Evolutionary conservation across 2,888 invertebrate genomes (phyloP).

Genomic region (Nephrotoma guestfalica): DNA sequence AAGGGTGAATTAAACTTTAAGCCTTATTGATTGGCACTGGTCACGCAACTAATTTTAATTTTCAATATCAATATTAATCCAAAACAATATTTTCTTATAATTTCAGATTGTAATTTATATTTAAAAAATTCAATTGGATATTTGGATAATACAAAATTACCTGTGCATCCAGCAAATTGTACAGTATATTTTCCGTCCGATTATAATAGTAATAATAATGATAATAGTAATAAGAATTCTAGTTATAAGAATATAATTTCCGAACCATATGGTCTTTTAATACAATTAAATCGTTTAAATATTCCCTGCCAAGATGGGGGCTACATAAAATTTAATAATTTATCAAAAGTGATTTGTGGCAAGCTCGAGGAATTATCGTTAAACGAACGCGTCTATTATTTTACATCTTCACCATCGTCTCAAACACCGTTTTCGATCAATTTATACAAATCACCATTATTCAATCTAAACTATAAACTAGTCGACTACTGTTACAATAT

Average conservation of each 20-base stretch:
- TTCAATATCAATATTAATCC: background rate
- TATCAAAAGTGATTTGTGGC: slow-evolving; percentile 40
- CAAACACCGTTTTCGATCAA: background rate
- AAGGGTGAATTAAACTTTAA: too few relatives aligned
- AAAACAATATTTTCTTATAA: background rate
- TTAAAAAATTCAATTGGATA: slow-evolving; percentile 20
- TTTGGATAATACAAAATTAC: slow-evolving; percentile 22
- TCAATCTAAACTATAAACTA: slow-evolving; percentile 47
- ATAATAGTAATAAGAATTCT: background rate
- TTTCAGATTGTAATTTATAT: slow-evolving; percentile 22
- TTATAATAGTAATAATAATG: background rate
- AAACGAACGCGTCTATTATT: slow-evolving; percentile 44
- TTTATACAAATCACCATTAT: slow-evolving; percentile 47
- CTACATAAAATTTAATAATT: slow-evolving; percentile 42
- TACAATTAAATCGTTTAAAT: slow-evolving; percentile 51
- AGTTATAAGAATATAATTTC: slow-evolving; percentile 4
- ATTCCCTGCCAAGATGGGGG: slow-evolving; percentile 49
- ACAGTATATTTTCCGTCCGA: slow-evolving; percentile 23
- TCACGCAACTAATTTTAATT: background rate
- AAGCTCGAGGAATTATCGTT: slow-evolving; percentile 52
- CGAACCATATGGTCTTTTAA: slow-evolving; percentile 37
- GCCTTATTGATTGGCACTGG: too few relatives aligned
- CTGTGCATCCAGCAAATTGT: slow-evolving; percentile 17
- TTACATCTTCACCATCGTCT: slow-evolving; percentile 15
- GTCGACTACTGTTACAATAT: slow-evolving; percentile 61